Percentiles rank a stretch among this genome's conserved stretches.
Conservation (phyloP, 2,888 invertebrate genomes). For the Cephus sareptanus region DNA sequence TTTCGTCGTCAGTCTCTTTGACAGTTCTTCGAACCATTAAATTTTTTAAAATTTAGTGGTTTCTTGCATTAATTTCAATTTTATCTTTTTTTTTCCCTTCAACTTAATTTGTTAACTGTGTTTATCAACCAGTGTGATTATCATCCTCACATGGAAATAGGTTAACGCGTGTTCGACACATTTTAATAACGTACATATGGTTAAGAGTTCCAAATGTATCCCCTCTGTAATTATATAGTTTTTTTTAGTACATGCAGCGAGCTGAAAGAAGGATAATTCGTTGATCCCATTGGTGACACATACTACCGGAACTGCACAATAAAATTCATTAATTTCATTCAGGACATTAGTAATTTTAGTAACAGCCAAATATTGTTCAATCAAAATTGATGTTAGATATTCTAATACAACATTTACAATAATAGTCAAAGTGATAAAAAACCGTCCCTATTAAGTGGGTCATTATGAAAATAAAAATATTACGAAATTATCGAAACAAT, state of each 20-base stretch:
- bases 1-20: not conserved
- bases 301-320: not conserved
- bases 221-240: not conserved
- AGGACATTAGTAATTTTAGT: not conserved
- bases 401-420: not conserved
- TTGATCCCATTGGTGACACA: not conserved
- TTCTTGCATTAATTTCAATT: not conserved
- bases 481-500: not conserved
- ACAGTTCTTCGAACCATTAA: not conserved
- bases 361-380: not conserved
- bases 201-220: not conserved
- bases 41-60: not conserved
- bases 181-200: not conserved
- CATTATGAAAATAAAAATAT: not conserved
- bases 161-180: slow-evolving; percentile 14
- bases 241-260: not conserved
- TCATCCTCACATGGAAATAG: slow-evolving; percentile 50
- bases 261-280: not conserved
- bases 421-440: not conserved
- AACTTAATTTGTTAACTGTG: not conserved
- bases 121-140: slow-evolving; percentile 29
- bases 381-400: not conserved
- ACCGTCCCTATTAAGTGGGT: not conserved
- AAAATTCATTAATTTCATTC: not conserved
- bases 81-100: not conserved